Conservation (phyloP, 2,113 vertebrate species). For the Caranx ignobilis region DNA sequence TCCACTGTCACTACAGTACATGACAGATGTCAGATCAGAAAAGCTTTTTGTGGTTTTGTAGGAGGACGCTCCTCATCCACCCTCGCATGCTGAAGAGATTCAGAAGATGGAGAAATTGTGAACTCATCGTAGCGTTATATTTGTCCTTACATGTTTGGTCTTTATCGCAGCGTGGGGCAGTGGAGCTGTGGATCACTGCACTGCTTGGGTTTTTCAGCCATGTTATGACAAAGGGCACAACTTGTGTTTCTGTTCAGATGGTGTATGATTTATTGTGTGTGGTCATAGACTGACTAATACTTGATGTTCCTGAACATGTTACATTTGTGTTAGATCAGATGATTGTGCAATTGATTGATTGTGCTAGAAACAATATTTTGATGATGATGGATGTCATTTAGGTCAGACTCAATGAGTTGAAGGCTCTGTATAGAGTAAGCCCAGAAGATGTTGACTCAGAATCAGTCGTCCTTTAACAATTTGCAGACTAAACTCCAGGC, state of each 20-base stretch:
- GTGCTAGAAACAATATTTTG: no score
- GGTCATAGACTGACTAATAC: background rate
- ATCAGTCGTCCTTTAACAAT: no score
- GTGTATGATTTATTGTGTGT: background rate
- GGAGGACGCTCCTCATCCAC: background rate
- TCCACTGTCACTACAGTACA: slow-evolving; percentile 5
- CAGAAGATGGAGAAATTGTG: background rate
- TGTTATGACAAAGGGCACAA: background rate
- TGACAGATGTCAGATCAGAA: slow-evolving; percentile 27
- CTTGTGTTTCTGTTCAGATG: background rate
- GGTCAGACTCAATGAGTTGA: no score
- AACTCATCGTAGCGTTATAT: no score
- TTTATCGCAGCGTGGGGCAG: background rate
- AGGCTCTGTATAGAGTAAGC: no score
- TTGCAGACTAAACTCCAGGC: no score
- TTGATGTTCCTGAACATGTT: no score
- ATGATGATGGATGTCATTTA: no score
- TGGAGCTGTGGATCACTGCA: background rate
- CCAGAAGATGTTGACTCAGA: no score
- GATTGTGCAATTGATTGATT: no score
- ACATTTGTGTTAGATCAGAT: no score
- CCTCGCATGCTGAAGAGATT: background rate
- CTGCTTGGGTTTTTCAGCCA: background rate
- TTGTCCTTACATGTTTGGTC: background rate
- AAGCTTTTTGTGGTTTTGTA: slow-evolving; percentile 7